Base-by-base conservation (phyloP, 2,888 invertebrate species). In the Oxyscelio sp. region DNA sequence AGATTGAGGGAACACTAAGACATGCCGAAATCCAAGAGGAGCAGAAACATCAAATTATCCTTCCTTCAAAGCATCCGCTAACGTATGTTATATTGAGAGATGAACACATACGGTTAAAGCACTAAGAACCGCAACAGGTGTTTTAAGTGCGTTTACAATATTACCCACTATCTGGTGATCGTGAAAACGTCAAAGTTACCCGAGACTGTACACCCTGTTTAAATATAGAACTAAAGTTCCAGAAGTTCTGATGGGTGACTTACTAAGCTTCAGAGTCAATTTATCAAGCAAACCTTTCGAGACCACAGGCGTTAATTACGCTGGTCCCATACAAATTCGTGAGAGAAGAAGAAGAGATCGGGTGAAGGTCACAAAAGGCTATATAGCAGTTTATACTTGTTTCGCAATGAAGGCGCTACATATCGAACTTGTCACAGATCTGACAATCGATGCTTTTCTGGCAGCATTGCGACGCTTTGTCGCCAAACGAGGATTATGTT, bases 231-330 rank as follows among this genome's bases (percentile, higher is more conserved):
- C 84, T 4, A 21, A 27, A 19, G 43, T 34, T 2, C 70, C 75
- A 3, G 65, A 79, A 15, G 21, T 45, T 4, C 43, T 70, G 15
- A 85, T 85, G 78, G 79, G 59, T 0, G 63, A 65, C 43, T 17
- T 61, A 1, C 43, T 43, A 4, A 24, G 65, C 6, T 22, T 38
- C 1, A 50, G 61, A 1, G 52, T 61, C 2, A 43, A 27, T 5
- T 87, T 89, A 43, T 78, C 45, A 1, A 89, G 89, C 59, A 17
- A 3, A 70, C 85, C 0, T 11, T 85, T n/a, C 68, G 40, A 15
- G 6, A 15, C 15, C 15, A 40, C 40, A 2, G 40, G 15, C 3
- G 6, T 40, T 4, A 15, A 40, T 15, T 40, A 40, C 6, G 40
- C 40, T 15, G 40, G 40, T 2, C 40, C 40, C 2, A 2, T 40